phyloP scores from a whole-genome alignment of 2,797 vertebrate genomes.

The Peromyscus eremicus region DNA sequence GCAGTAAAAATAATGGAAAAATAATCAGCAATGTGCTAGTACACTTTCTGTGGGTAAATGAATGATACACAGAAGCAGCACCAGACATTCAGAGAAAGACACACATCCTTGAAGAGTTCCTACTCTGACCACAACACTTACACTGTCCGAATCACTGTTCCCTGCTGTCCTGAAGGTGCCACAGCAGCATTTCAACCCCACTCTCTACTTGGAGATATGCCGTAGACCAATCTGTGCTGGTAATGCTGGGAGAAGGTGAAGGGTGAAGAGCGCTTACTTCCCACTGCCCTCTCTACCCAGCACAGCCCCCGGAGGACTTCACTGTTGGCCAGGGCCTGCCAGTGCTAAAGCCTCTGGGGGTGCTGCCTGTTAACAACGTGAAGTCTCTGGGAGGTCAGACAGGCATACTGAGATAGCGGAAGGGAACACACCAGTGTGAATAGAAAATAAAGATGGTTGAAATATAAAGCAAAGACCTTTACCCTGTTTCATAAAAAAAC shows the following conservation, averaged over 20 bases:
- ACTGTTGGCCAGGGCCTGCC: not conserved
- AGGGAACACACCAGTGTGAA: not conserved
- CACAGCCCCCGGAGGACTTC: slow-evolving; percentile 57
- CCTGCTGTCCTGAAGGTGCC: not conserved
- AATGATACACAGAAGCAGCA: not conserved
- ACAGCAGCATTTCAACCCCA: slow-evolving; percentile 30
- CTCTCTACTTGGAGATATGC: slow-evolving; percentile 25
- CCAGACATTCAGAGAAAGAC: slow-evolving; percentile 30
- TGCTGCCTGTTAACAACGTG: slow-evolving; percentile 2
- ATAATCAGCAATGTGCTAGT: slow-evolving; percentile 15
- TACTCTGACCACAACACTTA: not conserved
- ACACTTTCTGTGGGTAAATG: slow-evolving; percentile 41
- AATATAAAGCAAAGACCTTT: slow-evolving; percentile 39
- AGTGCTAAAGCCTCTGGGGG: slow-evolving; percentile 27
- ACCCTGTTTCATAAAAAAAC: not conserved
- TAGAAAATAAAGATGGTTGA: slow-evolving; percentile 51
- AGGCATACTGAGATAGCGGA: not conserved
- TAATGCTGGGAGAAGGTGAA: slow-evolving; percentile 65
- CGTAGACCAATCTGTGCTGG: slow-evolving; percentile 50
- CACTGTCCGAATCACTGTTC: not conserved
- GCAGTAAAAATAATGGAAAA: slow-evolving; percentile 36
- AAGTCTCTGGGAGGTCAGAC: slow-evolving; percentile 40
- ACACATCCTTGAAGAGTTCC: slow-evolving; percentile 24
- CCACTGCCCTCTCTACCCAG: slow-evolving; percentile 63
- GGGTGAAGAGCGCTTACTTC: slow-evolving; percentile 45